Conservation (phyloP, 1,140 invertebrate species). For the Cydia amplana region DNA sequence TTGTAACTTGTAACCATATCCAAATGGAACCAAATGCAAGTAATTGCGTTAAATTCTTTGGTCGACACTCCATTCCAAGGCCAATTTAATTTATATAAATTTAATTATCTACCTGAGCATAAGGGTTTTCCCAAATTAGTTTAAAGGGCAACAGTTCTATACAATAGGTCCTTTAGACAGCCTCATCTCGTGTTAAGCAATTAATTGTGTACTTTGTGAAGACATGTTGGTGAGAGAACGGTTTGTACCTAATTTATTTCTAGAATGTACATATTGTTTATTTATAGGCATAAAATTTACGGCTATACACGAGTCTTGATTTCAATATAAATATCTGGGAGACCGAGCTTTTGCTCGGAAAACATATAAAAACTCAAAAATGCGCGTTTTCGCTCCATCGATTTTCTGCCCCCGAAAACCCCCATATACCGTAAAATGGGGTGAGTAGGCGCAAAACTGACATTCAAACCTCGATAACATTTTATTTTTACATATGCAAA, state of each 20-base stretch:
- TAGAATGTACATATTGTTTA: background rate
- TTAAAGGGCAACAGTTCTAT: background rate
- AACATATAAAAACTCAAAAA: no score
- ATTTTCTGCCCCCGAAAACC: no score
- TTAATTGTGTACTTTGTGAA: background rate
- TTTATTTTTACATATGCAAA: no score
- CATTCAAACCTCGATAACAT: no score
- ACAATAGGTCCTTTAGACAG: background rate
- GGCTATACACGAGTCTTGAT: background rate
- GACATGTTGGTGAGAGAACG: background rate
- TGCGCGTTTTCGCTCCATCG: no score
- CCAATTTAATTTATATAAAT: background rate
- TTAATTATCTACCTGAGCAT: background rate
- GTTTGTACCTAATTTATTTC: background rate
- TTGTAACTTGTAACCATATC: no score
- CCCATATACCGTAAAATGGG: no score
- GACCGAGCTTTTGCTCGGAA: no score
- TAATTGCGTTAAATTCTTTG: no score
- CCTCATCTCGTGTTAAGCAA: background rate
- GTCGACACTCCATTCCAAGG: no score
- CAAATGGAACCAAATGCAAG: no score
- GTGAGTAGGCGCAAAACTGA: no score
- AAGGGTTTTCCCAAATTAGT: slow-evolving; percentile 3
- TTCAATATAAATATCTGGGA: background rate
- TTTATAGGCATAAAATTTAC: background rate